Base-by-base conservation (phyloP, 1,140 invertebrate species). In the Trinorchestia longiramus region DNA sequence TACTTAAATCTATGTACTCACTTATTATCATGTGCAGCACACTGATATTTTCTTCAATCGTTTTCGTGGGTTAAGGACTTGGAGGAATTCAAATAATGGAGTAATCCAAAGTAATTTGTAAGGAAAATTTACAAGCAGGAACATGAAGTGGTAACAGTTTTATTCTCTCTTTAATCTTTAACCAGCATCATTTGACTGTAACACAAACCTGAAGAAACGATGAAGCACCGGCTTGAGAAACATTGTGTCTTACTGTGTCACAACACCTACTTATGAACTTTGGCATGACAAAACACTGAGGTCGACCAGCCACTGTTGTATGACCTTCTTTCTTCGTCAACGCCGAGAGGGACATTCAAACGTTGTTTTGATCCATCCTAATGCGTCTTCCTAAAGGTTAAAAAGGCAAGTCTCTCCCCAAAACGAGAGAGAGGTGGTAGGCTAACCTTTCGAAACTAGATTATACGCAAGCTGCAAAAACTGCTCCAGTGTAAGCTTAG, bases 401-500 rank as follows among this genome's bases (percentile, higher is more conserved):
- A 94, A 94, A 94, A 94, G 92, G 43, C 92, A 94, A 94, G 92
- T 94, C 92, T 94, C 92, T 94, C 92, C 92, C 92, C 92, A 94
- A 94, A 94, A 94, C 92, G 92, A 94, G 92, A 45, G 44, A 45
- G 92, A 94, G 92, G 92, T 45, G 92, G 40, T 94, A 43, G 92
- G 92, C 43, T 94, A 94, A 94, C 92, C 92, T 94, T 94, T 94
- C 92, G 92, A 94, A 94, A 94, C 92, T 94, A n/a, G 92, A 94
- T 47, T 45, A 94, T 94, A 43, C 36, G 92, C 92, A 45, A 42
- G 92, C 92, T 47, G 92, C 92, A 94, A 94, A 94, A 94, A 94
- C 92, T 94, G 92, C 19, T 42, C 43, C 41, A 43, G 92, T n/a
- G 17, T 47, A 45, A 94, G 92, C 43, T 45, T 42, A n/a, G 41